Percentiles rank a stretch among this genome's conserved stretches.
Conservation (phyloP, 2,797 vertebrate genomes). For the Cottoperca gobio region DNA sequence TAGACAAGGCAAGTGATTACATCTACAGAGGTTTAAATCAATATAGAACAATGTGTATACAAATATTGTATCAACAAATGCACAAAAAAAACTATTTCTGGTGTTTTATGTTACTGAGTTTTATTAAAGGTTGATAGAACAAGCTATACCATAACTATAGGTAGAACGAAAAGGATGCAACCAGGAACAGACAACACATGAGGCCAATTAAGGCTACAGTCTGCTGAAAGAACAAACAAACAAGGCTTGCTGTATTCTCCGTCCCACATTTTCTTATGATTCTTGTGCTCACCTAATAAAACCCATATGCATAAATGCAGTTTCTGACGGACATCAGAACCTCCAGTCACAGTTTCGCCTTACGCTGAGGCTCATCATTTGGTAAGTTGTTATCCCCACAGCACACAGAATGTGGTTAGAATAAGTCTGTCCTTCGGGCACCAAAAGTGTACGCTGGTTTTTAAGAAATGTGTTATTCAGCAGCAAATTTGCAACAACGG, state of each 20-base stretch:
- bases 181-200: slow-evolving; percentile 18
- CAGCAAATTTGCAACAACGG: neutral
- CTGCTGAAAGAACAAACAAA: slow-evolving; percentile 21
- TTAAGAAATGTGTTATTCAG: neutral
- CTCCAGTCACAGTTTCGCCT: slow-evolving; percentile 40
- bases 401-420: neutral
- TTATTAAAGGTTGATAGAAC: neutral
- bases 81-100: neutral
- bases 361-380: slow-evolving; percentile 16
- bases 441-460: slow-evolving; percentile 11
- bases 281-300: neutral
- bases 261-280: slow-evolving; percentile 13
- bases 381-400: slow-evolving; percentile 16
- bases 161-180: slow-evolving; percentile 2
- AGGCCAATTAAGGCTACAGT: slow-evolving; percentile 16
- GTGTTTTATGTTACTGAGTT: neutral
- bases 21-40: slow-evolving; percentile 9
- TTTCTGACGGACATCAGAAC: slow-evolving; percentile 5
- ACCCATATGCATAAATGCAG: slow-evolving; percentile 11
- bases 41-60: slow-evolving; percentile 7
- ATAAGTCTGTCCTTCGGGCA: neutral
- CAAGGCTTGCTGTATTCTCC: slow-evolving; percentile 26
- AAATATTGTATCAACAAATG: neutral
- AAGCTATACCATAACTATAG: neutral
- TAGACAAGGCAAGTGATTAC: neutral